Evolutionary conservation across 2,113 vertebrate genomes (phyloP).

Genomic region (Indri indri): DNA sequence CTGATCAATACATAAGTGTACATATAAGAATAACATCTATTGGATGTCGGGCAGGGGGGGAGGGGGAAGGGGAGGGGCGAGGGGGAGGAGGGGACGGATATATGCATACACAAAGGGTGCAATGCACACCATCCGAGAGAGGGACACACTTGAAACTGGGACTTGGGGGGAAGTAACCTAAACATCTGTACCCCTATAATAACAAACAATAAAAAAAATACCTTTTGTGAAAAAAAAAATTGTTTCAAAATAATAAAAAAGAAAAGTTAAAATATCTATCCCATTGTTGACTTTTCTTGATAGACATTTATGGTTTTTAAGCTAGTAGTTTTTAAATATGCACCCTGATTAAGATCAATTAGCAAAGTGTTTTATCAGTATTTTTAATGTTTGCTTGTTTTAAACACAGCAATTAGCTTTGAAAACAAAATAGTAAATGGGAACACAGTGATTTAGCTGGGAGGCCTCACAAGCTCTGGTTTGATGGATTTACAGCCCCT

Average conservation of each 20-base stretch:
- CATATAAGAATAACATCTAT: no score
- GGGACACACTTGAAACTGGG: no score
- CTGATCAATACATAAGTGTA: no score
- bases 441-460: neutral
- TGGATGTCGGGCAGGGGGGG: no score
- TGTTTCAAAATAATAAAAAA: neutral
- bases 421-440: slow-evolving; percentile 5
- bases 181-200: no score
- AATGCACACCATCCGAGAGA: no score
- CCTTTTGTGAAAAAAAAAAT: no score
- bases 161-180: no score
- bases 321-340: neutral
- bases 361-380: neutral
- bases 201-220: no score
- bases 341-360: neutral
- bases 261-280: neutral
- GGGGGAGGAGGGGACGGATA: no score
- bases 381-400: slow-evolving; percentile 20
- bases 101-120: no score
- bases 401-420: slow-evolving; percentile 39
- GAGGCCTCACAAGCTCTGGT: neutral
- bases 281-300: neutral
- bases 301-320: neutral
- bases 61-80: no score
- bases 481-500: neutral